Conservation (phyloP, 2,113 vertebrate genomes). For the Tragelaphus imberbis region DNA sequence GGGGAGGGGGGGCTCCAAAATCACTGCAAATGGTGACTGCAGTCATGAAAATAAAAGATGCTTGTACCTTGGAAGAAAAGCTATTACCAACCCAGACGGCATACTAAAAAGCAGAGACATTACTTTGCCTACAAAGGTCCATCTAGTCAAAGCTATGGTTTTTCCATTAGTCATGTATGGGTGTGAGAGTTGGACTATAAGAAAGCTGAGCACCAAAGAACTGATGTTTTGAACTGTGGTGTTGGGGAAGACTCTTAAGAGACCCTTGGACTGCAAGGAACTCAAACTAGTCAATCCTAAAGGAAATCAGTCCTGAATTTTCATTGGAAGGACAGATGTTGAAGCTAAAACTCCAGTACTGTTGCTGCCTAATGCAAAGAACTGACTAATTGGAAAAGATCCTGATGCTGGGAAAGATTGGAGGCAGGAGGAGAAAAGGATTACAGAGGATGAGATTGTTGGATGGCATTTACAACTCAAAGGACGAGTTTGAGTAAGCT, state of each 20-base stretch:
- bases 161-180: not conserved
- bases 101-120: not conserved
- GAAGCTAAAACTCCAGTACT: not conserved
- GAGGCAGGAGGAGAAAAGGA: fast-evolving
- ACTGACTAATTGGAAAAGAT: not conserved
- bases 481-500: fast-evolving
- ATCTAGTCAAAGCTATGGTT: not conserved
- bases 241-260: not conserved
- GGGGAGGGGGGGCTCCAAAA: fast-evolving
- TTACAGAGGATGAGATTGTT: not conserved
- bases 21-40: not conserved
- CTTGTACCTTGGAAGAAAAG: not conserved
- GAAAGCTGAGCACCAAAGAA: not conserved
- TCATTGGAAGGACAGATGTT: not conserved
- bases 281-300: not conserved
- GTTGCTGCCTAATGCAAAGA: not conserved
- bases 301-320: not conserved
- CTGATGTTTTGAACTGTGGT: not conserved
- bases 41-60: not conserved
- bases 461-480: not conserved
- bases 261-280: not conserved
- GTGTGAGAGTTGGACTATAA: not conserved
- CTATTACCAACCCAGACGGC: not conserved
- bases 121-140: not conserved
- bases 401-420: not conserved